Evolutionary conservation across 2,888 invertebrate species (phyloP).

Genomic region (Congeria kusceri): DNA sequence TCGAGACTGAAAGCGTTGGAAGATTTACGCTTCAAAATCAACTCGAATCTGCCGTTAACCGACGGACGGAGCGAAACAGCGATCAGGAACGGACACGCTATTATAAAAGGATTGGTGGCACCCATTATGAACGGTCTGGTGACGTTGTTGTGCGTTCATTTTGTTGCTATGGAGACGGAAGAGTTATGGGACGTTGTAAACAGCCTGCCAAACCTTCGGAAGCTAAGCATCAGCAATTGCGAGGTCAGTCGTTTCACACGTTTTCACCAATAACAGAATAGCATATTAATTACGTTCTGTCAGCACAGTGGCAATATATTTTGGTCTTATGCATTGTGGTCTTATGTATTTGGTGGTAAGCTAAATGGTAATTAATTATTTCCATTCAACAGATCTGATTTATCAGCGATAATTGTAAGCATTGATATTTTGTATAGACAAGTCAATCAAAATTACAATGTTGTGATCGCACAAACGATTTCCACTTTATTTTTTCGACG

Average conservation of each 20-base stretch:
- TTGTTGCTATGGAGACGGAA: constrained; percentile 76
- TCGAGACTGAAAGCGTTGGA: constrained; percentile 61
- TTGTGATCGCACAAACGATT: too few relatives aligned
- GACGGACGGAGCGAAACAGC: constrained; percentile 73
- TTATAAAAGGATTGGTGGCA: constrained; percentile 60
- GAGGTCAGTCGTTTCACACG: constrained; percentile 65
- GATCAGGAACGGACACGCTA: constrained; percentile 69
- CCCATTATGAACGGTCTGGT: constrained; percentile 55
- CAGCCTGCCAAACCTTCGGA: constrained; percentile 66
- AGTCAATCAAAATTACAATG: too few relatives aligned
- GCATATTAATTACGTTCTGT: too few relatives aligned
- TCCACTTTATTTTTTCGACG: too few relatives aligned
- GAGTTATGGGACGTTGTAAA: constrained; percentile 75
- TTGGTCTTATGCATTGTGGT: too few relatives aligned
- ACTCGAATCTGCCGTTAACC: constrained; percentile 71
- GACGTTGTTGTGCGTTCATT: constrained; percentile 75
- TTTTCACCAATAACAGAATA: too few relatives aligned
- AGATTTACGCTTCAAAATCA: constrained; percentile 73
- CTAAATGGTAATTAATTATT: too few relatives aligned
- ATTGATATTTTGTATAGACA: too few relatives aligned
- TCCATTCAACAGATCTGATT: too few relatives aligned
- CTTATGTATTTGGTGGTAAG: too few relatives aligned
- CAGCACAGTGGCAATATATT: too few relatives aligned
- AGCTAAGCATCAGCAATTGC: constrained; percentile 77
- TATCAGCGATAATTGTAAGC: too few relatives aligned